Conservation (phyloP, 2,797 vertebrate genomes). For the Anas capensis region DNA sequence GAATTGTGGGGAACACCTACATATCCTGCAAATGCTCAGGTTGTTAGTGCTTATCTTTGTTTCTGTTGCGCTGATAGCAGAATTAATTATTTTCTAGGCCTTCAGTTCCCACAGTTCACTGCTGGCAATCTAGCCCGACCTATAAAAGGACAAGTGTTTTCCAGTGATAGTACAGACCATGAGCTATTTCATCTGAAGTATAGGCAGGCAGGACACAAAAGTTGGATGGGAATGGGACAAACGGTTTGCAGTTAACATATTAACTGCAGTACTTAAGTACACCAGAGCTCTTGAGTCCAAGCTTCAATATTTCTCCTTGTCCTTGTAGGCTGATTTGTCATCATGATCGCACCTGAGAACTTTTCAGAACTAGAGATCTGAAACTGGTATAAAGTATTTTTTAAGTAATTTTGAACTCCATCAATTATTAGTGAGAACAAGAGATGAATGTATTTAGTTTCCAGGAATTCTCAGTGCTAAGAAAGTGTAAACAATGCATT, state of each 20-base stretch:
- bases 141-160: background rate
- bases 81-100: background rate
- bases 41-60: background rate
- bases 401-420: background rate
- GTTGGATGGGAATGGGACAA: background rate
- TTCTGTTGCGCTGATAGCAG: background rate
- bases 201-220: background rate
- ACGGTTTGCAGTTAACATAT: background rate
- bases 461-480: background rate
- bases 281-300: background rate
- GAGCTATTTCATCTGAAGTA: background rate
- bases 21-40: background rate
- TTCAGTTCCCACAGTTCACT: background rate
- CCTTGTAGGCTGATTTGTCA: background rate
- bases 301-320: background rate
- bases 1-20: background rate
- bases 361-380: background rate
- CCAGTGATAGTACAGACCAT: background rate
- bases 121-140: background rate
- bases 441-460: background rate
- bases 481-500: background rate
- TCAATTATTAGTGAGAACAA: background rate
- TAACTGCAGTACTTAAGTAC: background rate
- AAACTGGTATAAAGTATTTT: background rate
- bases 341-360: background rate